Base-by-base conservation (phyloP, 2,888 invertebrate species). In the Xylocampa areola region DNA sequence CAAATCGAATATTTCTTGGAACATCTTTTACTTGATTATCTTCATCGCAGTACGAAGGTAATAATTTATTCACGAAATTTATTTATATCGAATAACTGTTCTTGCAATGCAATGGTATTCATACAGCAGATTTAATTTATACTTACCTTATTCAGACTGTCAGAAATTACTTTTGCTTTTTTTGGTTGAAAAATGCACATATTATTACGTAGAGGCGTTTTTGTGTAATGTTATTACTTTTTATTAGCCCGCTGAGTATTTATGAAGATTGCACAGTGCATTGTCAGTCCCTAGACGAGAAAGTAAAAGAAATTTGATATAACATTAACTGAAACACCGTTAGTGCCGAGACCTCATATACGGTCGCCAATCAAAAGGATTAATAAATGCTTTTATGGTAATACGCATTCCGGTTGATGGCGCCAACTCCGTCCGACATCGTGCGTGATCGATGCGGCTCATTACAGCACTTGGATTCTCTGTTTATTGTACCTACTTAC, bases 361-460 rank as follows among this genome's bases (percentile, higher is more conserved):
- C 47, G 11, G 39, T 47, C 45, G 41, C 40, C 65, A 36, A 52
- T 19, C 44, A 60, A 65, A 68, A 80, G 78, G 79, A 73, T 73
- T 73, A 79, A 66, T 63, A 44, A 64, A 54, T 51, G 36, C 57
- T 57, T 64, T 39, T 68, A 70, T 69, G 64, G 70, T 71, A 69
- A 77, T 72, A 67, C 72, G 76, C 70, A 81, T 78, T 82, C 81
- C 70, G 59, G 64, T 57, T 36, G 63, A 68, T 80, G 84, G 85
- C 85, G 84, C 82, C 84, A 83, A 55, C 63, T 73, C 73, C 68
- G 53, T 41, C 58, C 69, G 75, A 69, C 68, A 75, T 77, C 69
- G 72, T 73, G 73, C 75, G 55, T 79, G 77, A 82, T 72, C 66
- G 59, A 73, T 68, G 50, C 57, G 53, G 19, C 70, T 73, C 74